Conservation (phyloP, 1,140 invertebrate genomes). For the Homalodisca vitripennis region DNA sequence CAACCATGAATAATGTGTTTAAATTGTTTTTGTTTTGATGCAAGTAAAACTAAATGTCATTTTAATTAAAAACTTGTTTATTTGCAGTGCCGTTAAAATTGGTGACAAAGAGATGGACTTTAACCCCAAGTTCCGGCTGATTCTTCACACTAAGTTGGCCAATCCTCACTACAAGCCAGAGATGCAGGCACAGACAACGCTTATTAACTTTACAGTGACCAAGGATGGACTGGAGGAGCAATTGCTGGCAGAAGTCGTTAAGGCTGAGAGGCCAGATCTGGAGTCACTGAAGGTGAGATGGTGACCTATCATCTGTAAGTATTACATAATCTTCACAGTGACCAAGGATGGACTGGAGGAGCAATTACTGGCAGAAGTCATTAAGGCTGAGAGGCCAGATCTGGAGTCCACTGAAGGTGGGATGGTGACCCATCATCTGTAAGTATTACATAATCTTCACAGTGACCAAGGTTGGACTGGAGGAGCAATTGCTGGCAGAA, state of each 20-base stretch:
- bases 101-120: conserved; percentile 92
- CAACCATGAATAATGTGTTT: too few species aligned
- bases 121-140: conserved; percentile 78
- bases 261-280: conserved; percentile 88
- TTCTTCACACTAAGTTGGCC: conserved; percentile 90
- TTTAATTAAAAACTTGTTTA: too few species aligned
- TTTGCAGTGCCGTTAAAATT: conserved; percentile 71
- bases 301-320: too few species aligned
- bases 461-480: conserved; percentile 87
- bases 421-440: too few species aligned
- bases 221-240: conserved; percentile 91
- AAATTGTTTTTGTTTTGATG: too few species aligned
- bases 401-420: conserved; percentile 68
- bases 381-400: conserved; percentile 91
- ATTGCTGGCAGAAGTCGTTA: conserved; percentile 89
- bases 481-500: conserved; percentile 91
- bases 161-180: conserved; percentile 97
- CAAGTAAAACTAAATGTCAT: too few species aligned
- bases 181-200: conserved; percentile 93
- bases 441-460: conserved; percentile 98
- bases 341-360: conserved; percentile 91
- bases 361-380: conserved; percentile 89
- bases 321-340: conserved; percentile 96
- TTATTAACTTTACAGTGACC: conserved; percentile 96
- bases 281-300: conserved; percentile 62